Base-by-base conservation (phyloP, 2,888 invertebrate species). In the Adelphocoris suturalis region DNA sequence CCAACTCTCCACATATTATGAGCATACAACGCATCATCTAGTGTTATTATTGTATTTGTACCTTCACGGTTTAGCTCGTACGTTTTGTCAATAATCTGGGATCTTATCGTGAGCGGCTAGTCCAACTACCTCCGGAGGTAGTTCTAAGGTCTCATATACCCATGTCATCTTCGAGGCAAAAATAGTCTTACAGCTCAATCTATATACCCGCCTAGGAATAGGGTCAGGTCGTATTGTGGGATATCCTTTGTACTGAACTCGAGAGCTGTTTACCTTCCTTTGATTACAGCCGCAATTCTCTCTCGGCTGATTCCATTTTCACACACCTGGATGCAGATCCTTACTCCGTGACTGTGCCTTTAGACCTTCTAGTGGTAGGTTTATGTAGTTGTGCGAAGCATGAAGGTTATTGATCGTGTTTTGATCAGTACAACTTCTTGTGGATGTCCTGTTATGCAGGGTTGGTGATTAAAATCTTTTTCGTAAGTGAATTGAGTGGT, bases 161-260 rank as follows among this genome's bases (percentile, higher is more conserved):
- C 19, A 68, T 23, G 12, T 68, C 68, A 68, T 68, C 68, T 23
- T 68, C 27, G 19, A 23, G 7, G 68, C 68, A 68, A 68, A n/a
- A n/a, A 68, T 68, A 68, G 27, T 68, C 68, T 23, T 12, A 19
- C 23, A 0, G 68, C 23, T 68, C 68, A 68, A 68, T 68, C 68
- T 68, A 68, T 57, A 57, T 14, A 57, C 19, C 57, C n/a, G 7
- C 5, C 23, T 68, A 23, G 68, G 23, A 23, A 19, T 68, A 68
- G 27, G 23, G 23, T 23, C 23, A 68, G 23, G 23, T 68, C 68
- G 68, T 68, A 68, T 68, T 68, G 68, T 68, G 68, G 23, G 0
- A 68, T 68, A 68, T 13, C 27, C 68, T 68, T 68, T 68, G 68
- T 68, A 68, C 23, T 68, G 68, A 68, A 23, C 19, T 23, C 68